Base-by-base conservation (phyloP, 2,888 invertebrate species). In the Busseola fusca region DNA sequence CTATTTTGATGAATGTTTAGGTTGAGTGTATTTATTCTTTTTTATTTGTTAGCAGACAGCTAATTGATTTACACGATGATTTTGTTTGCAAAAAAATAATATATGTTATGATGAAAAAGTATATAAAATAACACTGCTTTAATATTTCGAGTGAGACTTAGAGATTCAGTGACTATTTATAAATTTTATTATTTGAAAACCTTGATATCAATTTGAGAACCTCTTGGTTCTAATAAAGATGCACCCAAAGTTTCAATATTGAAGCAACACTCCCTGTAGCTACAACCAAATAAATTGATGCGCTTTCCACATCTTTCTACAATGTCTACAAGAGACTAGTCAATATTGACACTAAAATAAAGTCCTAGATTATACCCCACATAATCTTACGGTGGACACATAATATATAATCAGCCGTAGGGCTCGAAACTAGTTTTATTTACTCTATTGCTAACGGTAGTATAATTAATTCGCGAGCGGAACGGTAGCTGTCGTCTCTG, bases 401-500 rank as follows among this genome's bases (percentile, higher is more conserved):
- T 83, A 83, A 79, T 71, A 77, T 76, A 80, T 78, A 66, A 76
- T 72, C 66, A 65, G 73, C 81, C 78, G 48, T 65, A 83, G 78
- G 79, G 76, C 70, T 65, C 62, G 62, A 80, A 85, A 87, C 87
- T 75, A 76, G 87, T 88, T 87, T 84, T 87, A 87, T 88, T 89
- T 86, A 85, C 85, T 86, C 82, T 83, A 83, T 76, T 70, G 14
- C 72, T 81, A 89, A 89, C 89, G 88, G 89, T 88, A 85, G 71
- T 83, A 83, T 86, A 88, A 90, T 91, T 90, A 90, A 85, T 89
- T 91, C 82, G 86, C 87, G 73, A 83, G 80, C 76, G 62, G 85
- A 89, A 89, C 90, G 90, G 89, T 90, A 88, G 91, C 90, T 87
- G 91, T 91, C 92, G 81, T 72, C 76, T 74, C 72, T 74, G 78